Evolutionary conservation across 1,140 invertebrate genomes (phyloP), one percentile per base, ranked within the genome.

Genomic region (Cotesia chilonis): DNA sequence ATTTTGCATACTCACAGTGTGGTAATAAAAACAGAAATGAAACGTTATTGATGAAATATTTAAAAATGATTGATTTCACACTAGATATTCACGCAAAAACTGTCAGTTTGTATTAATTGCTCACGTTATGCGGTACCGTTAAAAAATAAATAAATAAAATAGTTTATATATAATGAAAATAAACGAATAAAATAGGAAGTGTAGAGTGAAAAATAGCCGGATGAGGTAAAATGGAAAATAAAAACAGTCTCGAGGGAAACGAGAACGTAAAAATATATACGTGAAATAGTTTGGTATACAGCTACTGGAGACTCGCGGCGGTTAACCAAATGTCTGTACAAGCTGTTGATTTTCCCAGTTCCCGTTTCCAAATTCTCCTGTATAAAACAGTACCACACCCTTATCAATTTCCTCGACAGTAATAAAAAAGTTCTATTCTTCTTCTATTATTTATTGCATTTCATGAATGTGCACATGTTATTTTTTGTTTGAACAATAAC

Each of bases 341-440:
- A 71, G 70, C 70, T 71, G 70, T 66, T 71, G 60, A 71, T 71
- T 71, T 71, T 71, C 70, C 70, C 70, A 71, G 47, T 57, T 51
- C 41, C 12, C 52, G 38, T 71, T 61, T 65, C 60, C 28, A 64
- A 28, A 57, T 71, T 28, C 38, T 38, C 3, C 38, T 37, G 47
- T 41, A 28, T 28, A 28, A 28, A 28, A 28, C 28, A 28, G 28
- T 28, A 28, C 28, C 28, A 28, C 28, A 52, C 47, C 51, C 51
- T 55, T 61, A 51, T 52, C 70, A 52, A 64, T 71, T 71, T 71
- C 17, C 60, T 55, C 61, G 17, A 36, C 12, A 71, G 20, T 20
- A 61, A 64, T 37, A 51, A 51, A 52, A 36, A 37, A 35, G 12
- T 65, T 14, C 28, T 28, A 28, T 35, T 37, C 6, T 65, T 37